Conservation (phyloP, 1,140 invertebrate genomes). For the Pogonomyrmex californicus region DNA sequence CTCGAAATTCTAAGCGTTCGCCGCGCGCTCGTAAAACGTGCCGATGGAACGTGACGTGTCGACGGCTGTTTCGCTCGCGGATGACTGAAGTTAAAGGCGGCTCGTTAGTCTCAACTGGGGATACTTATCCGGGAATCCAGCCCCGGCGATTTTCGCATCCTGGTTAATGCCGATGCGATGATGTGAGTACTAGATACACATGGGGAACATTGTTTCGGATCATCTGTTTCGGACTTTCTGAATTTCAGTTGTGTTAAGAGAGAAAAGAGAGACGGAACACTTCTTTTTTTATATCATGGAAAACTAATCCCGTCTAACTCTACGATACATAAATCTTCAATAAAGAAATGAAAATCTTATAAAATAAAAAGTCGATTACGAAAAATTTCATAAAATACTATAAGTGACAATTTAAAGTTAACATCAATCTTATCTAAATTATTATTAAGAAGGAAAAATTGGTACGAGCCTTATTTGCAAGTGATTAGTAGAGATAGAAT, state of each 20-base stretch:
- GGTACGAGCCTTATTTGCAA: not conserved
- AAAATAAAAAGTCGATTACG: not conserved
- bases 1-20: conserved; percentile 58
- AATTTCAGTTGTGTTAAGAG: not conserved
- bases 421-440: not conserved
- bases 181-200: conserved; percentile 14
- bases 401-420: not conserved
- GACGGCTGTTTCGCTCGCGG: conserved; percentile 57
- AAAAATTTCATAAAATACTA: not conserved
- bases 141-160: conserved; percentile 51
- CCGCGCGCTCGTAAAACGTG: conserved; percentile 61
- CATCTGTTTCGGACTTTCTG: not conserved
- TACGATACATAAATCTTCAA: not conserved
- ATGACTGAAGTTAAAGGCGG: conserved; percentile 59
- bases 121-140: conserved; percentile 57
- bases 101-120: conserved; percentile 54
- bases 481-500: not conserved
- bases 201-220: not conserved
- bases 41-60: conserved; percentile 62
- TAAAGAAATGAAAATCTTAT: not conserved
- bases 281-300: not conserved
- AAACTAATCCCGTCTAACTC: not conserved
- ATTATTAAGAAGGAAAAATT: not conserved
- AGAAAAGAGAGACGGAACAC: not conserved
- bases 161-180: conserved; percentile 46